Percentiles rank a stretch among this genome's conserved stretches.
phyloP scores from a whole-genome alignment of 2,888 invertebrate genomes.

The Yponomeuta malinellus region DNA sequence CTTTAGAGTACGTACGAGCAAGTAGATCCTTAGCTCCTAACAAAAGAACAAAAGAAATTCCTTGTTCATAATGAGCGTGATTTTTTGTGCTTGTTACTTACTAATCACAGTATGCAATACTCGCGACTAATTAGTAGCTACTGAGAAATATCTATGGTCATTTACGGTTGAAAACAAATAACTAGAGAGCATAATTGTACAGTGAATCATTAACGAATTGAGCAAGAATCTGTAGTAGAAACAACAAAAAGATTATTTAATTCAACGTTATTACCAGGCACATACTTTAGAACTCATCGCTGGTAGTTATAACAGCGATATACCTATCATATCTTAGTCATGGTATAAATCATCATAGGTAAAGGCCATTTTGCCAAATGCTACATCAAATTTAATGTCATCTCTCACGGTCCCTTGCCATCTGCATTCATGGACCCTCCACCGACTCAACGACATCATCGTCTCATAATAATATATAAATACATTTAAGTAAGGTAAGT shows the following conservation, averaged over 20 bases:
- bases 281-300: too few relatives aligned
- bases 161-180: not conserved
- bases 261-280: not conserved
- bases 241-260: not conserved
- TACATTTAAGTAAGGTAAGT: too few relatives aligned
- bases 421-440: too few relatives aligned
- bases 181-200: not conserved
- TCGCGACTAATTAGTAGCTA: not conserved
- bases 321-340: too few relatives aligned
- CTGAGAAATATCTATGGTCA: not conserved
- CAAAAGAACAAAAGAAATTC: constrained; percentile 1
- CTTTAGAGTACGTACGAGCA: too few relatives aligned
- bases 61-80: not conserved
- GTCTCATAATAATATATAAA: too few relatives aligned
- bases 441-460: too few relatives aligned
- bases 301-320: too few relatives aligned
- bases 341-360: too few relatives aligned
- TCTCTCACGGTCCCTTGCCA: too few relatives aligned
- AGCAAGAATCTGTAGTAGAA: not conserved
- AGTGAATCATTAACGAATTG: not conserved
- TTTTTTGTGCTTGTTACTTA: not conserved
- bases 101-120: not conserved
- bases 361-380: too few relatives aligned
- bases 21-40: not conserved
- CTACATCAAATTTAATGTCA: too few relatives aligned